Base-by-base conservation (phyloP, 2,888 invertebrate species). In the Phrixothrix hirtus region DNA sequence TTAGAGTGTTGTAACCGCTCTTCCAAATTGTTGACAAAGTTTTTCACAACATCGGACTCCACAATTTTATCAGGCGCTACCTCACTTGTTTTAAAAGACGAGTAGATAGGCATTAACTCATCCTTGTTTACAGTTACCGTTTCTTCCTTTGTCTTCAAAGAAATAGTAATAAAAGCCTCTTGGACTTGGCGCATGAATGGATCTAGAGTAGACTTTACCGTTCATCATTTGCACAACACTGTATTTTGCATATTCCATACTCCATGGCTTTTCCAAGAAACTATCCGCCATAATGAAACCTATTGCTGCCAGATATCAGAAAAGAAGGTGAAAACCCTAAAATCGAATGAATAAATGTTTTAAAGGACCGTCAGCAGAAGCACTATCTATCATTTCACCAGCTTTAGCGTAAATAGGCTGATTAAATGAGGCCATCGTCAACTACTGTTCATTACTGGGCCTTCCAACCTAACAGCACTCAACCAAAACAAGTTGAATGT, bases 281-380 rank as follows among this genome's bases (percentile, higher is more conserved):
- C 73, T 74, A 48, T 73, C 71, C n/a, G n/a, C n/a, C n/a, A n/a
- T n/a, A n/a, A n/a, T 67, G 50, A 64, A 54, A 16, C 72, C 73
- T 17, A 75, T 68, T 21, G 65, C 50, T 51, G 70, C 70, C 14
- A 75, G 34, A 59, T 68, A 75, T 0, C 69, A 73, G 70, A 75
- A 69, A 11, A 69, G 52, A 56, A 62, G 57, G 61, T 66, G 63
- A 49, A 67, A 64, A 4, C 25, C 37, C 11, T 26, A 12, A 10
- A 67, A 61, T 54, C 64, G 57, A 6, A 67, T 42, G 14, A 62
- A 45, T 12, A 66, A 51, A 17, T 71, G 73, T 27, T 77, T 60
- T 60, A 66, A 35, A 47, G 64, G 45, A 59, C 65, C 55, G 46
- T 48, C 59, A 15, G 57, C 57, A 49, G 55, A 41, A 32, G 49